phyloP scores from a whole-genome alignment of 2,113 vertebrate species.

The Canis aureus region DNA sequence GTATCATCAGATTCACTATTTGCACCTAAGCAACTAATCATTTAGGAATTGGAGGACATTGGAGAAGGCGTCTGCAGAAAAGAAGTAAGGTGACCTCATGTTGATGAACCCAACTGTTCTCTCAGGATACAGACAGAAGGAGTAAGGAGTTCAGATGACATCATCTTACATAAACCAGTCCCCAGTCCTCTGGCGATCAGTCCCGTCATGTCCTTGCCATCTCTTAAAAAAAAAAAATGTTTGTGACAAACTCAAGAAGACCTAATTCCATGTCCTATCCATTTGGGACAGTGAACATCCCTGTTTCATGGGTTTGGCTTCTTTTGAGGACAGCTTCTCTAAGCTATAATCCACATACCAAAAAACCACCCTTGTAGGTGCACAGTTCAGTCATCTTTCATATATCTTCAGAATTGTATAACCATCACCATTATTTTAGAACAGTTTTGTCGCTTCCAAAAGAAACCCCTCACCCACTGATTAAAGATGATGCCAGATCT shows the following conservation, averaged over 20 bases:
- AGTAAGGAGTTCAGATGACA: neutral
- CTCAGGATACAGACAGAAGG: neutral
- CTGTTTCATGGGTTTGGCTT: neutral
- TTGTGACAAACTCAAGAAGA: constrained; percentile 21
- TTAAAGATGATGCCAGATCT: neutral
- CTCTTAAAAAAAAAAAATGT: constrained; percentile 49
- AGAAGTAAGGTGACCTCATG: neutral
- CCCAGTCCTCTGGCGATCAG: neutral
- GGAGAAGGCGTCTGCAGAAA: constrained; percentile 16
- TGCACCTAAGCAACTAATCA: constrained; percentile 12
- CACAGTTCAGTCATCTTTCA: neutral
- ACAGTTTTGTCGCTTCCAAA: neutral
- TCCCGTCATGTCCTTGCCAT: neutral
- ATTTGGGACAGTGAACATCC: neutral
- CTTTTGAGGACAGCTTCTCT: neutral
- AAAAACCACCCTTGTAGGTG: neutral
- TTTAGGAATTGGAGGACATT: neutral
- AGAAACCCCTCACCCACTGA: neutral
- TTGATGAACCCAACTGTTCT: neutral
- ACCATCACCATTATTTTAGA: constrained; percentile 9
- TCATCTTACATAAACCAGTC: neutral
- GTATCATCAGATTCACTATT: constrained; percentile 7
- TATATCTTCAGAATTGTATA: neutral
- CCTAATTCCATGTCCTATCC: neutral
- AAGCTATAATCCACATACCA: neutral